Evolutionary conservation across 2,113 vertebrate genomes (phyloP).

Genomic region (Arizona elegans): DNA sequence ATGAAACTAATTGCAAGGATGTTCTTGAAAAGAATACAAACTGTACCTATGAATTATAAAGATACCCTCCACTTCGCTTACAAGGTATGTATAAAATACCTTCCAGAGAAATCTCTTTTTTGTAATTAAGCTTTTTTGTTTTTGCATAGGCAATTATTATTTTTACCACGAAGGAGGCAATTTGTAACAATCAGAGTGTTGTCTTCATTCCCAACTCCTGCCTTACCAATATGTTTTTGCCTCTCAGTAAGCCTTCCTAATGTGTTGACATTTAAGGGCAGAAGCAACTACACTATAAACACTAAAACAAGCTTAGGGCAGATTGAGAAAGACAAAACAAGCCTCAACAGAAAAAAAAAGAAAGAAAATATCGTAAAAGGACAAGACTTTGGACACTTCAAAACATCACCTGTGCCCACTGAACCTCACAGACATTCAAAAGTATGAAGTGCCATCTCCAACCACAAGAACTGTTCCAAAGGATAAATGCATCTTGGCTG

Average conservation of each 20-base stretch:
- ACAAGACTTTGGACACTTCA: neutral
- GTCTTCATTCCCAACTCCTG: neutral
- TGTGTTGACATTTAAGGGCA: neutral
- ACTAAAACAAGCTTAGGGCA: neutral
- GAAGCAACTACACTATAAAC: neutral
- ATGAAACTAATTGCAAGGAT: neutral
- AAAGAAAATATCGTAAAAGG: neutral
- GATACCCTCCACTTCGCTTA: neutral
- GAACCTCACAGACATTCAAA: neutral
- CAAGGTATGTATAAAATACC: neutral
- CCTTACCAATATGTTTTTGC: neutral
- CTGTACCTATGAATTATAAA: neutral
- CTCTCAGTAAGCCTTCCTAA: neutral
- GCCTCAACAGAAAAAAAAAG: neutral
- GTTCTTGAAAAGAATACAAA: neutral
- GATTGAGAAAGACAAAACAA: neutral
- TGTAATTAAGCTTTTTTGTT: neutral
- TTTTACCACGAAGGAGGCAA: neutral
- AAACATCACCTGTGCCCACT: neutral
- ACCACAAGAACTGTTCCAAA: neutral
- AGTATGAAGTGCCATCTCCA: neutral
- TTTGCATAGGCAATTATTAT: neutral
- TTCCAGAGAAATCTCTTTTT: neutral
- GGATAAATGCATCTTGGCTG: neutral
- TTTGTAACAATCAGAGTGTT: neutral